phyloP scores from a whole-genome alignment of 1,140 invertebrate species.

The Drosophila santomea region DNA sequence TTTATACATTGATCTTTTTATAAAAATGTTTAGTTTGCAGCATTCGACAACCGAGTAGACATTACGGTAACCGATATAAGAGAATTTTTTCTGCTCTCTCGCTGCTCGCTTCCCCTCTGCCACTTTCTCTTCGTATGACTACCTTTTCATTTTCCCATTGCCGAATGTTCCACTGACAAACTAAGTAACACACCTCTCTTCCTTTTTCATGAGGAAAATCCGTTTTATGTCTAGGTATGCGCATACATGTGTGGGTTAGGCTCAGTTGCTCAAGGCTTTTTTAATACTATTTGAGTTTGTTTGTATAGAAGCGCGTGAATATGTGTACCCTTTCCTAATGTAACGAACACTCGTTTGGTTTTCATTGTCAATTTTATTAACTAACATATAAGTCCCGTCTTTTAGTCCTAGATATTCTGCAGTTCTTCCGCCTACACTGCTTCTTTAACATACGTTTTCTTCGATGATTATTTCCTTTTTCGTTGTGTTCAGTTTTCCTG shows the following conservation, averaged over 20 bases:
- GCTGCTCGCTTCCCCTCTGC: not conserved
- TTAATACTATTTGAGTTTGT: conserved; percentile 73
- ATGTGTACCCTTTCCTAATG: conserved; percentile 53
- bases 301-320: conserved; percentile 40
- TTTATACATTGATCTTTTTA: conserved; percentile 39
- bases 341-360: conserved; percentile 39
- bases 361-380: conserved; percentile 53
- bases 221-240: conserved; percentile 60
- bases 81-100: conserved; percentile 17
- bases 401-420: conserved; percentile 8
- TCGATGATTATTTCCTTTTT: conserved; percentile 51
- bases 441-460: conserved; percentile 19
- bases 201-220: conserved; percentile 55
- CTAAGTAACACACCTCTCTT: conserved; percentile 47
- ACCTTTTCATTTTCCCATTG: conserved; percentile 59
- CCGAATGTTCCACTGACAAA: conserved; percentile 58
- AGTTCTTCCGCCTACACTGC: not conserved
- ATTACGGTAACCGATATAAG: conserved; percentile 55
- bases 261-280: conserved; percentile 75
- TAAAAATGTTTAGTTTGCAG: conserved; percentile 1
- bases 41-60: conserved; percentile 51
- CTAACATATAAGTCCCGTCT: conserved; percentile 9
- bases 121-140: conserved; percentile 58
- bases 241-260: conserved; percentile 59
- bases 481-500: conserved; percentile 49